A percentile compares a stretch with the other conserved stretches of the same genome.
Evolutionary conservation across 1,140 invertebrate genomes (phyloP).

Genomic region (Amyelois transitella): DNA sequence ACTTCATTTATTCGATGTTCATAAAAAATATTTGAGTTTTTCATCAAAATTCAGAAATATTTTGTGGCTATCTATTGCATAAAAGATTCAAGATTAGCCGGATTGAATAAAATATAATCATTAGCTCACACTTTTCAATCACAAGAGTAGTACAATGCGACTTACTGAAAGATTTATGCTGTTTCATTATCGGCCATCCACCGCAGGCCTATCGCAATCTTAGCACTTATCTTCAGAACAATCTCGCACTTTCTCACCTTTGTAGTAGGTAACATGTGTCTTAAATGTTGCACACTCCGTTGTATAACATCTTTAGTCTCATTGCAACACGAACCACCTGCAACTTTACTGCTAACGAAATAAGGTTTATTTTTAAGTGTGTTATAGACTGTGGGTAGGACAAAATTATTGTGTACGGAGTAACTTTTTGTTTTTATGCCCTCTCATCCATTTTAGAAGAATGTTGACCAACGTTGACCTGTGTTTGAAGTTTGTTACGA

Average conservation of each 20-base stretch:
- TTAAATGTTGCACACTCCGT: conserved; percentile 27
- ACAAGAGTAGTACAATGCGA: background rate
- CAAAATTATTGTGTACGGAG: background rate
- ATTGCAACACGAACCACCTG: background rate
- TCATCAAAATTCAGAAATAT: too few relatives aligned
- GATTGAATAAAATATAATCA: too few relatives aligned
- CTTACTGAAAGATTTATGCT: conserved; percentile 30
- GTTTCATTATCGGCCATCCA: conserved; percentile 31
- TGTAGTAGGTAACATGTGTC: conserved; percentile 33
- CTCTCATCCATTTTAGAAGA: conserved; percentile 38
- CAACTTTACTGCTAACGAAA: background rate
- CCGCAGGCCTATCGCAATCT: conserved; percentile 12
- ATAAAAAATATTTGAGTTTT: too few relatives aligned
- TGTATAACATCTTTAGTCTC: background rate
- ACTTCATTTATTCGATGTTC: too few relatives aligned
- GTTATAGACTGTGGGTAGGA: background rate
- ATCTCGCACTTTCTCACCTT: conserved; percentile 37
- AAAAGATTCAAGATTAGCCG: too few relatives aligned
- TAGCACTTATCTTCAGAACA: conserved; percentile 26
- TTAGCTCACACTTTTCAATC: background rate
- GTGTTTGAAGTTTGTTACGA: background rate
- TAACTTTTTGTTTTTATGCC: conserved; percentile 24
- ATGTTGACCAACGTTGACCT: conserved; percentile 14
- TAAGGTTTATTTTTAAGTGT: conserved; percentile 3
- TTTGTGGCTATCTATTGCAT: too few relatives aligned